These are phyloP conservation scores for Asteroscopus sphinx DNA, from an alignment of 2,888 invertebrate species.

Conservation along the genomic window DNA sequence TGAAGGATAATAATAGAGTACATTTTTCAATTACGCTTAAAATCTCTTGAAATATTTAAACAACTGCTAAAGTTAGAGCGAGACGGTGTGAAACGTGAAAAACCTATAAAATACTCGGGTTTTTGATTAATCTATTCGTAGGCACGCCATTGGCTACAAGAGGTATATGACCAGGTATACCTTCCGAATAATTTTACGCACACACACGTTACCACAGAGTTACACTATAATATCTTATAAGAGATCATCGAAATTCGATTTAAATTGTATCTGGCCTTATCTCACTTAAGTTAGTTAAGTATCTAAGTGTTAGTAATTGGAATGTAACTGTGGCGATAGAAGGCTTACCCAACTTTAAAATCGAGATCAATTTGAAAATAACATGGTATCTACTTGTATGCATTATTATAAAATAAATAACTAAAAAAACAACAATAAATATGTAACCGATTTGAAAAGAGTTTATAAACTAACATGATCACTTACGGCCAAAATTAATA, in stretches of 20 bases:
- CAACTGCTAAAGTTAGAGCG: too few species aligned
- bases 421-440: slow-evolving; percentile 39
- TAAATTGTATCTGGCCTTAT: slow-evolving; percentile 52
- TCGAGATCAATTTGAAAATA: slow-evolving; percentile 53
- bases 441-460: too few species aligned
- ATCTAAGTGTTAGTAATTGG: slow-evolving; percentile 68
- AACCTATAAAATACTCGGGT: too few species aligned
- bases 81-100: too few species aligned
- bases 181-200: slow-evolving; percentile 65
- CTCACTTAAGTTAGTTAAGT: too few species aligned
- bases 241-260: slow-evolving; percentile 70
- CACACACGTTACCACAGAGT: slow-evolving; percentile 76
- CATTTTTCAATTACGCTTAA: too few species aligned
- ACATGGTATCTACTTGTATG: slow-evolving; percentile 28
- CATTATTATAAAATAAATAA: slow-evolving; percentile 29
- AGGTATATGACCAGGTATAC: slow-evolving; percentile 71
- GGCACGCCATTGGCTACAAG: too few species aligned
- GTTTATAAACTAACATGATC: too few species aligned
- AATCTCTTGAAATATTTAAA: too few species aligned
- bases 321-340: slow-evolving; percentile 69
- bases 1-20: too few species aligned
- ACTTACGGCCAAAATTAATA: too few species aligned
- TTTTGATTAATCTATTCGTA: too few species aligned
- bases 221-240: slow-evolving; percentile 65
- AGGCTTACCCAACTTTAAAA: slow-evolving; percentile 48